A percentile compares a stretch with the other conserved stretches of the same genome.
Conservation (phyloP, 2,797 vertebrate genomes). For the Buceros bicornis region DNA sequence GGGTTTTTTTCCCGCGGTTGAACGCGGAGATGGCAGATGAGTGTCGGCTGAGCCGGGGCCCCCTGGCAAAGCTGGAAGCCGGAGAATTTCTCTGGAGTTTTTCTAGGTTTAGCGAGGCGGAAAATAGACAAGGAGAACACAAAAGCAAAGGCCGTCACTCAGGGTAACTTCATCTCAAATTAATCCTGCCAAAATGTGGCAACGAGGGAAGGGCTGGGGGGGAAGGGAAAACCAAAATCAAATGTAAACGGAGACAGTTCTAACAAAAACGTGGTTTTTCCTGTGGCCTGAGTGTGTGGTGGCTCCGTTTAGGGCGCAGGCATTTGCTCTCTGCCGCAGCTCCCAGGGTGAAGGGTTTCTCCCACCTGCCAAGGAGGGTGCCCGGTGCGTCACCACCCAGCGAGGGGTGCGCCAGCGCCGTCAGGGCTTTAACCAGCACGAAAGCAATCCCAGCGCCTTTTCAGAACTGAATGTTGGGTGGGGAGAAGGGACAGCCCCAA, state of each 20-base stretch:
- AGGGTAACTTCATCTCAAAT: conserved; percentile 46
- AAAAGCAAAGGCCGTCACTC: conserved; percentile 63
- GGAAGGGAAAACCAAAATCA: not conserved
- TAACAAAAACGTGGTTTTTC: not conserved
- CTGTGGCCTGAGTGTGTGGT: accelerated
- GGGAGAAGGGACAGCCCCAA: not conserved
- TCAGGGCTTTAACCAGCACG: not conserved
- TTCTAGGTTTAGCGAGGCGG: conserved; percentile 49
- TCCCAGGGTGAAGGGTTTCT: not conserved
- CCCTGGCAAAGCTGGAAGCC: conserved; percentile 23
- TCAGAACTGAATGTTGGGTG: accelerated
- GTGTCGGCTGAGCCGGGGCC: conserved; percentile 16
- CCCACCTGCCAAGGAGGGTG: accelerated
- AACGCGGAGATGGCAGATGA: not conserved
- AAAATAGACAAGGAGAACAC: conserved; percentile 71
- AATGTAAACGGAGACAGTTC: not conserved
- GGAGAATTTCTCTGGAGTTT: conserved; percentile 53
- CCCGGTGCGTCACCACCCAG: not conserved
- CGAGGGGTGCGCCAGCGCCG: accelerated
- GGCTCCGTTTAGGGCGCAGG: accelerated
- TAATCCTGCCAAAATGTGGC: conserved; percentile 48
- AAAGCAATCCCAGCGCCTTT: not conserved
- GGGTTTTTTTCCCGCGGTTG: not conserved
- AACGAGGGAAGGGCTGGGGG: not conserved
- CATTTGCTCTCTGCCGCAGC: not conserved